Evolutionary conservation across 2,888 invertebrate genomes (phyloP).

Genomic region (Chelonus formosanus): DNA sequence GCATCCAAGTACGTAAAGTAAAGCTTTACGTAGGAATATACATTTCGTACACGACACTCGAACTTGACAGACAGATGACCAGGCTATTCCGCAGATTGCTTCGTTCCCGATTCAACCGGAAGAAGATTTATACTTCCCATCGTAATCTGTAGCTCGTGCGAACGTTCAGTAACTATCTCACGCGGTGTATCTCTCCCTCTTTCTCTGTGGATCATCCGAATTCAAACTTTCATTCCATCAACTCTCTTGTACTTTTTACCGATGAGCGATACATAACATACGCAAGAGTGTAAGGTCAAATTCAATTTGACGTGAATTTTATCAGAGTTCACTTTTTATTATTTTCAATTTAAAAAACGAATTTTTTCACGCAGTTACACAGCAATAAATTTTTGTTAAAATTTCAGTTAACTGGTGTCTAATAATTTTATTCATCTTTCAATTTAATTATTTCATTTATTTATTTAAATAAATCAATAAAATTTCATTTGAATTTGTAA

Average conservation of each 20-base stretch:
- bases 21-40: conserved; percentile 16
- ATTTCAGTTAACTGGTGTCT: too few species aligned
- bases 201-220: background rate
- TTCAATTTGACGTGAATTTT: too few species aligned
- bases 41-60: conserved; percentile 50
- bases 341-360: too few species aligned
- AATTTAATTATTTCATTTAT: too few species aligned
- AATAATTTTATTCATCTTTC: too few species aligned
- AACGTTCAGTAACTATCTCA: conserved; percentile 36
- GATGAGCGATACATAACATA: conserved; percentile 18
- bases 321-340: too few species aligned
- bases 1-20: conserved; percentile 12
- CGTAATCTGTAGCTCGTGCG: conserved; percentile 57
- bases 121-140: conserved; percentile 62
- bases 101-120: conserved; percentile 61
- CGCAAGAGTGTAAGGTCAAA: too few species aligned
- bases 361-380: too few species aligned
- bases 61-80: conserved; percentile 64
- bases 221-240: conserved; percentile 7
- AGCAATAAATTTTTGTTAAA: too few species aligned
- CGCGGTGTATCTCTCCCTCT: conserved; percentile 11
- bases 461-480: too few species aligned
- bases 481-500: too few species aligned
- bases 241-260: background rate
- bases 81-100: conserved; percentile 64